phyloP scores from a whole-genome alignment of 2,888 invertebrate species.

The Lumbricus terrestris region DNA sequence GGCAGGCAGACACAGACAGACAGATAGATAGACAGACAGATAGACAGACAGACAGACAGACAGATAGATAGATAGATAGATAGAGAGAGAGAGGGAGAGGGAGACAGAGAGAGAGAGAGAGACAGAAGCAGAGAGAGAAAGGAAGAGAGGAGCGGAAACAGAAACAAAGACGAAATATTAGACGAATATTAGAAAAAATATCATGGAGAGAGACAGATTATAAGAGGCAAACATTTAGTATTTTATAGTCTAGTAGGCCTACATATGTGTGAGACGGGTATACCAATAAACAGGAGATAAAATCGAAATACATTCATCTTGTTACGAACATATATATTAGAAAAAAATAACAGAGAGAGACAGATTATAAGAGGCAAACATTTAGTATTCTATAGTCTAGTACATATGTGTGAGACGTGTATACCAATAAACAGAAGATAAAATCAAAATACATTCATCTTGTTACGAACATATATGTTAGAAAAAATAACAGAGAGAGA shows the following conservation, averaged over 20 bases:
- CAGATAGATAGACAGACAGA: not conserved
- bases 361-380: conserved; percentile 4
- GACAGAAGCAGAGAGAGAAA: not conserved
- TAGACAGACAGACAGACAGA: not conserved
- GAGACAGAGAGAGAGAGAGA: not conserved
- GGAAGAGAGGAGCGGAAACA: not conserved
- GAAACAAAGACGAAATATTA: not conserved
- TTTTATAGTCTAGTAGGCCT: no score
- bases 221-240: not conserved
- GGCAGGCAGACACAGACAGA: not conserved
- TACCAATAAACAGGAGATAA: not conserved
- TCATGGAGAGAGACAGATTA: not conserved
- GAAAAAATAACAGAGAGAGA: conserved; percentile 5
- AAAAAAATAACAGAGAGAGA: not conserved
- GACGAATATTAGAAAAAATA: not conserved
- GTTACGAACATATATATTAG: not conserved
- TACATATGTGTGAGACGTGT: not conserved
- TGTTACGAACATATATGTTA: no score
- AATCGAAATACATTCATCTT: not conserved
- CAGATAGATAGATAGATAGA: no score
- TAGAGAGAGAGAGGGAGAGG: not conserved
- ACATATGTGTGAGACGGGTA: not conserved
- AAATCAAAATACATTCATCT: not conserved
- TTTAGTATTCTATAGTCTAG: not conserved
- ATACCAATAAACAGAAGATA: not conserved